A percentile compares a stretch with the other conserved stretches of the same genome.
Evolutionary conservation across 2,888 invertebrate species (phyloP).

Genomic region (Catocala nupta): DNA sequence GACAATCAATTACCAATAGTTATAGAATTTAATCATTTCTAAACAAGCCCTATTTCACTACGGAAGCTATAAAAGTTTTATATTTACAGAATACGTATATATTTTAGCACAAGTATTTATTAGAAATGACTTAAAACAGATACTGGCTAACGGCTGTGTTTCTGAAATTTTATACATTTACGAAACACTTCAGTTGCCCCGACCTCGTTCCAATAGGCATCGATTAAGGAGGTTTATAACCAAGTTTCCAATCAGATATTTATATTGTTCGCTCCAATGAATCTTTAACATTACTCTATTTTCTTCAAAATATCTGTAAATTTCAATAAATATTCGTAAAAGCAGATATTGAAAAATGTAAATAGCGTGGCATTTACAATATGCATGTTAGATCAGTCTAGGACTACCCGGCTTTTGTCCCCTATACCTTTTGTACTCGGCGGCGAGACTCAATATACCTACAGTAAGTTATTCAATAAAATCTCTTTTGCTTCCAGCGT

Average conservation of each 20-base stretch:
- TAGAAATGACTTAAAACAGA: no score
- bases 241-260: conserved; percentile 27
- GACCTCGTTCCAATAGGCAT: not conserved
- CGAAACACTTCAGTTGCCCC: not conserved
- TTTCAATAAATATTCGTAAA: not conserved
- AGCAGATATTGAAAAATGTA: conserved; percentile 18
- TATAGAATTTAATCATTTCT: no score
- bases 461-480: conserved; percentile 23
- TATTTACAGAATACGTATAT: no score
- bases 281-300: not conserved
- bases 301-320: no score
- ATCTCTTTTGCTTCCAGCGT: conserved; percentile 15
- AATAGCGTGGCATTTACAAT: conserved; percentile 43
- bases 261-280: not conserved
- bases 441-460: conserved; percentile 19
- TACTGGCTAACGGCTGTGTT: not conserved
- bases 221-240: conserved; percentile 10
- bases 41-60: no score
- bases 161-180: not conserved
- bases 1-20: no score
- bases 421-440: conserved; percentile 30
- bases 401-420: conserved; percentile 39
- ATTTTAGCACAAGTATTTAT: no score
- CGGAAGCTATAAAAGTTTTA: no score
- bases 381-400: conserved; percentile 34